These are phyloP conservation scores for Fistularia commersonii DNA, from an alignment of 2,797 vertebrate species.

Conservation along the genomic window DNA sequence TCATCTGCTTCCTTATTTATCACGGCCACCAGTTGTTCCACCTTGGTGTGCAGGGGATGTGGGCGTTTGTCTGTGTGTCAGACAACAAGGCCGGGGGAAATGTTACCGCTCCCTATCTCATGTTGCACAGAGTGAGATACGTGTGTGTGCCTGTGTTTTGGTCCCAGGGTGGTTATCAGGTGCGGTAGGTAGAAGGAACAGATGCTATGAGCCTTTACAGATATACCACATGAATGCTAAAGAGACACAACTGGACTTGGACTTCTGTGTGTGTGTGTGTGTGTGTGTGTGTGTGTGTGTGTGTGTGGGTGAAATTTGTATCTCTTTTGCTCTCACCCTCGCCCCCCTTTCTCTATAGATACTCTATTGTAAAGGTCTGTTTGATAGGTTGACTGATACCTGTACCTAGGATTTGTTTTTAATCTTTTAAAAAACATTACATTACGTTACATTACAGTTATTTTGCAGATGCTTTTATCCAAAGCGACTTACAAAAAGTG, in stretches of 20 bases:
- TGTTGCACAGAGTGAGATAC: conserved; percentile 29
- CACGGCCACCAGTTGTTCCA: conserved; percentile 5
- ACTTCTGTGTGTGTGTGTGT: conserved; percentile 7
- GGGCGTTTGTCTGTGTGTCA: conserved; percentile 3
- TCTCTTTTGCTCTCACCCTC: not conserved
- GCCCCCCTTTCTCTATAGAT: too few species aligned
- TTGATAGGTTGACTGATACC: too few species aligned
- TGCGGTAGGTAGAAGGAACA: conserved; percentile 42
- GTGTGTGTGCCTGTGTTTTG: conserved; percentile 9
- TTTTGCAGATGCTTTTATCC: too few species aligned
- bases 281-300: conserved; percentile 4
- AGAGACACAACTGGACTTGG: conserved; percentile 25
- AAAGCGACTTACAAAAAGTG: too few species aligned
- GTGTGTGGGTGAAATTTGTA: not conserved
- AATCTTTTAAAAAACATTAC: too few species aligned
- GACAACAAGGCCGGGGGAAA: conserved; percentile 25
- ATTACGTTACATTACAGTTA: too few species aligned
- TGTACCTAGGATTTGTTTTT: too few species aligned
- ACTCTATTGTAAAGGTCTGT: too few species aligned
- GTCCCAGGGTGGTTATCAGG: conserved; percentile 55
- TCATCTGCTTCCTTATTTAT: conserved; percentile 19
- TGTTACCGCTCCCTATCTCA: conserved; percentile 38
- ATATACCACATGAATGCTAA: conserved; percentile 38
- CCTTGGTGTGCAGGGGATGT: conserved; percentile 9
- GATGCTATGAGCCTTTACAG: conserved; percentile 40